Conservation (phyloP, 2,113 vertebrate genomes). For the Daboia siamensis region DNA sequence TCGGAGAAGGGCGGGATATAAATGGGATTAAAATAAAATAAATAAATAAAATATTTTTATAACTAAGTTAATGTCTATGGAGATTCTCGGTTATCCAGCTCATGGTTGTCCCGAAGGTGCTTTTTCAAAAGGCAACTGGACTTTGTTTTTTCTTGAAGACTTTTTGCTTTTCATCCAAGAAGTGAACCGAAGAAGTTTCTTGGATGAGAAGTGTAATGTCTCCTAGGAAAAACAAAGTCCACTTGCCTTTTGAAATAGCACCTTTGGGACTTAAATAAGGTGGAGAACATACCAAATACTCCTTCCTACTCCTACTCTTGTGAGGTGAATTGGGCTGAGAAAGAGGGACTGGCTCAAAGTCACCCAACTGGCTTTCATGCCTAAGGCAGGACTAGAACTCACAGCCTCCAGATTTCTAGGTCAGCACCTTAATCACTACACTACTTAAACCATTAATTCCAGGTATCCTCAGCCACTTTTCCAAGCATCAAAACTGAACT, state of each 20-base stretch:
- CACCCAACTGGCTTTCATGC: not conserved
- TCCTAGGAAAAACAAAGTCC: too few relatives aligned
- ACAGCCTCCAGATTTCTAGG: not conserved
- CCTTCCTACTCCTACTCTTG: not conserved
- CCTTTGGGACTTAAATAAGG: not conserved
- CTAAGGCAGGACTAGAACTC: not conserved
- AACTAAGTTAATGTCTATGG: not conserved
- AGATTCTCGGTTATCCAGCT: not conserved
- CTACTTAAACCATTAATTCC: not conserved
- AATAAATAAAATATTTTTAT: too few relatives aligned
- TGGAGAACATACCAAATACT: not conserved
- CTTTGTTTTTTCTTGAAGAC: too few relatives aligned
- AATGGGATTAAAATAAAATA: too few relatives aligned
- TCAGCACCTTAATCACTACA: not conserved
- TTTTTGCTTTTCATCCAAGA: too few relatives aligned
- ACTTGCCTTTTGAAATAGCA: too few relatives aligned
- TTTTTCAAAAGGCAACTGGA: too few relatives aligned
- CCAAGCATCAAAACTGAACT: not conserved
- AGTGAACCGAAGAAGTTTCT: too few relatives aligned
- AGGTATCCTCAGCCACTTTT: not conserved
- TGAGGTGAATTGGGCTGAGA: not conserved
- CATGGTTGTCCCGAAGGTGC: too few relatives aligned
- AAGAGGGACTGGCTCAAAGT: not conserved
- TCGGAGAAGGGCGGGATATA: too few relatives aligned
- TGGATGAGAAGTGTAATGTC: too few relatives aligned